Evolutionary conservation across 1,140 invertebrate genomes (phyloP).

Genomic region (Brachionus plicatilis): DNA sequence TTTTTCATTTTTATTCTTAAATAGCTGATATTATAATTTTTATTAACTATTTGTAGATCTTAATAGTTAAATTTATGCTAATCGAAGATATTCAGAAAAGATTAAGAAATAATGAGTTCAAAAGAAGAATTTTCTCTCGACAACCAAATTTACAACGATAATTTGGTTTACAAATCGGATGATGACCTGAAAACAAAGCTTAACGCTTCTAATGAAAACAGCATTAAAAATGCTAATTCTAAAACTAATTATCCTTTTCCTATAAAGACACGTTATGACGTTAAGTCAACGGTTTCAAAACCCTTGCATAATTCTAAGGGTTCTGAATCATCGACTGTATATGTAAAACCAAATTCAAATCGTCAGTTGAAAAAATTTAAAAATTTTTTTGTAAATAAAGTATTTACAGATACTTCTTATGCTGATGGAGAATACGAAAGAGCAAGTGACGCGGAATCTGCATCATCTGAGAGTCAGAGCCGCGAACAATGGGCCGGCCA

Average conservation of each 20-base stretch:
- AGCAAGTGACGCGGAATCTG: background rate
- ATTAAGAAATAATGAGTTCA: background rate
- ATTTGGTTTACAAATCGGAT: background rate
- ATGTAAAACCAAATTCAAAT: background rate
- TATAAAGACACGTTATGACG: background rate
- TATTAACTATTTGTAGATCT: background rate
- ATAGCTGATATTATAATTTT: background rate
- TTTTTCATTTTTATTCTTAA: background rate
- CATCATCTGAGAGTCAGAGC: slow-evolving; percentile 48
- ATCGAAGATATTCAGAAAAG: background rate
- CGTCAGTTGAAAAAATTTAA: slow-evolving; percentile 19
- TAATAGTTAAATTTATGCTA: background rate
- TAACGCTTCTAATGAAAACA: background rate
- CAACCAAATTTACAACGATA: background rate
- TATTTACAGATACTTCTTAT: slow-evolving; percentile 26
- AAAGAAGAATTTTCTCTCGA: background rate
- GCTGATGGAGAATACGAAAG: slow-evolving; percentile 33
- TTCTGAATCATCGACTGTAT: background rate
- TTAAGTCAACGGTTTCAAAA: background rate
- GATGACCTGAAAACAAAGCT: background rate
- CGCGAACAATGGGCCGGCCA: slow-evolving; percentile 62
- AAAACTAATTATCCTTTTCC: background rate
- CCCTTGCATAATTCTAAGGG: background rate
- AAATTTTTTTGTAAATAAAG: slow-evolving; percentile 36
- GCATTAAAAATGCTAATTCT: background rate